phyloP scores from a whole-genome alignment of 2,797 vertebrate genomes.

The Luscinia luscinia region DNA sequence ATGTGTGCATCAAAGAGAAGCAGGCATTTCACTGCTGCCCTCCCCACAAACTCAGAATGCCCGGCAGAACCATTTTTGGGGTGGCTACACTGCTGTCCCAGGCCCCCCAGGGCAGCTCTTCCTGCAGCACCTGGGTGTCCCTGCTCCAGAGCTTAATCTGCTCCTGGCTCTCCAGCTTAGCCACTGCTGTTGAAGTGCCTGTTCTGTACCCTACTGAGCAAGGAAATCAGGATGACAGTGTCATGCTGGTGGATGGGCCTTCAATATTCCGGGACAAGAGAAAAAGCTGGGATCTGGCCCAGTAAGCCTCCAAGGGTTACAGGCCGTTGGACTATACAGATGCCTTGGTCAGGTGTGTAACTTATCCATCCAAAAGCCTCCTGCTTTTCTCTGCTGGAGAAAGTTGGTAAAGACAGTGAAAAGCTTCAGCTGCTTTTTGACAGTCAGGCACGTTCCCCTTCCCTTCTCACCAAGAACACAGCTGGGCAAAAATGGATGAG shows the following conservation, averaged over 20 bases:
- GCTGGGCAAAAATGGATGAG: not conserved
- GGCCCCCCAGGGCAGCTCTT: not conserved
- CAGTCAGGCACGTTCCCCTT: fast-evolving
- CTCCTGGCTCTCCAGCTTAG: not conserved
- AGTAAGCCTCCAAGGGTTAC: not conserved
- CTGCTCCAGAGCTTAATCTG: not conserved
- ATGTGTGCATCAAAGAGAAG: not conserved
- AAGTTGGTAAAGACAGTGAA: not conserved
- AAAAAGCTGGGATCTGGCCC: not conserved
- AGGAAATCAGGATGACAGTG: not conserved
- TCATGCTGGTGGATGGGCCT: not conserved
- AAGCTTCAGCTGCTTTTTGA: not conserved
- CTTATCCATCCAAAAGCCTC: not conserved
- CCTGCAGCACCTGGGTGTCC: not conserved
- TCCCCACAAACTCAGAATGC: not conserved
- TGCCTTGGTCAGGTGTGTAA: not conserved
- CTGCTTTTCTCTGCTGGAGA: not conserved
- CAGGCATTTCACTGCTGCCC: not conserved
- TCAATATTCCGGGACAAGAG: not conserved
- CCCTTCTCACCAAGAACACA: not conserved
- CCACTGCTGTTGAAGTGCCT: not conserved
- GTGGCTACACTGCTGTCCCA: not conserved
- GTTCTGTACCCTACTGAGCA: not conserved
- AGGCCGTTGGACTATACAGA: not conserved
- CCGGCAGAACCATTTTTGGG: fast-evolving